Conservation (phyloP, 2,797 vertebrate genomes). For the Chiloscyllium punctatum region DNA sequence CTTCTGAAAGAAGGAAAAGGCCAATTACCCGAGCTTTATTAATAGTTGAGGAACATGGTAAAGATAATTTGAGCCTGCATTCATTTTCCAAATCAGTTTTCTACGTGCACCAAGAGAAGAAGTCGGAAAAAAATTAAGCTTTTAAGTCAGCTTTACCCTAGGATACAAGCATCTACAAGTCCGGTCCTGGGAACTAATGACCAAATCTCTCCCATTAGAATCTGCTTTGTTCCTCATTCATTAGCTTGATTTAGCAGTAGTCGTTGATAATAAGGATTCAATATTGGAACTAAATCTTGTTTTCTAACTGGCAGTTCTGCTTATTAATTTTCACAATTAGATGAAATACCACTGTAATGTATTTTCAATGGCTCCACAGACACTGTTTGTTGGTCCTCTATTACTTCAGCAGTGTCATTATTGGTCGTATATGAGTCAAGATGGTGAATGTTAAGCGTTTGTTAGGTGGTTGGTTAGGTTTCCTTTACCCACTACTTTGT, state of each 20-base stretch:
- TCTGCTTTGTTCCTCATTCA: background rate
- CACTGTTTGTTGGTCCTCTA: background rate
- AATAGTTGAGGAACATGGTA: background rate
- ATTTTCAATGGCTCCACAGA: background rate
- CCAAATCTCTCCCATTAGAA: background rate
- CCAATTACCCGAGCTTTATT: background rate
- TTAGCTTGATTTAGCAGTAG: background rate
- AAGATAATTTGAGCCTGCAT: background rate
- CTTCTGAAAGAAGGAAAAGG: background rate
- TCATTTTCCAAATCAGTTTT: background rate
- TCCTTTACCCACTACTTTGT: background rate
- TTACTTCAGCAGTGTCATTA: too few species aligned
- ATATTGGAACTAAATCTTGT: background rate
- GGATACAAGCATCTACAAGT: background rate
- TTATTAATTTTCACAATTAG: background rate
- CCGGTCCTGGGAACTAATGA: background rate
- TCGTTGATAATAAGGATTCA: background rate
- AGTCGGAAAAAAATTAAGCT: background rate
- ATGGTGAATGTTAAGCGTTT: background rate
- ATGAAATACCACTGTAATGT: background rate
- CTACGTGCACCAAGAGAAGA: background rate
- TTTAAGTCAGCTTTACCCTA: background rate
- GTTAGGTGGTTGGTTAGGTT: background rate
- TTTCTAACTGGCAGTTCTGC: background rate
- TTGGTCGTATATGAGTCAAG: background rate